Base-by-base conservation (phyloP, 2,797 vertebrate genomes). In the Cetoscarus ocellatus region DNA sequence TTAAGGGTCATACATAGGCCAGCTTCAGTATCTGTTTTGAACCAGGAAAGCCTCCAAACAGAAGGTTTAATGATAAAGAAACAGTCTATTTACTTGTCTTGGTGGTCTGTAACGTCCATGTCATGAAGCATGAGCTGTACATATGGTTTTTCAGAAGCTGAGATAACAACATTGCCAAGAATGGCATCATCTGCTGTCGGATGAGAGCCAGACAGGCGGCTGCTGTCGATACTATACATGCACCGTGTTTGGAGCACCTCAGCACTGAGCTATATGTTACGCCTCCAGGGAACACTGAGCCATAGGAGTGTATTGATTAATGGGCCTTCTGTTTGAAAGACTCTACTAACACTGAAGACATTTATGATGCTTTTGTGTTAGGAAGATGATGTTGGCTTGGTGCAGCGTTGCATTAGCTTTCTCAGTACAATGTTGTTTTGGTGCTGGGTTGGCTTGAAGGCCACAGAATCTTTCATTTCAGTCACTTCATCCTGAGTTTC, bases 261-360 rank as follows among this genome's bases (percentile, higher is more conserved):
- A 61, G 68, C 67, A 61, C 44, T 39, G 47, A 43, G 62, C 72
- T 51, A 75, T 77, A 72, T 58, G 61, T 83, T 50, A 66, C 52
- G 17, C 57, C 77, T 67, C 65, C 1, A 10, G 62, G 62, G 81
- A 74, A 68, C 69, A 73, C 49, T 6, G 58, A 70, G 57, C 48
- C 72, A 81, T 19, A 42, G 60, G 47, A 40, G 45, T 39, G 50
- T 70, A 83, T 80, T 66, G 80, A 88, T 84, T 75, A 57, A 73
- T 9, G 10, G 71, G 14, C 47, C 38, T 47, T 75, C 44, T 38
- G 39, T 76, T 81, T 72, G 67, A 57, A 62, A 67, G 73, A 82
- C 55, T 58, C 43, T 38, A 15, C 40, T 12, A 51, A 34, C n/a
- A 5, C 6, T 67, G 39, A 27, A 56, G 60, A 18, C 40, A 43